A percentile compares a stretch with the other conserved stretches of the same genome.
Conservation (phyloP, 2,888 invertebrate species). For the Aplocera efformata region DNA sequence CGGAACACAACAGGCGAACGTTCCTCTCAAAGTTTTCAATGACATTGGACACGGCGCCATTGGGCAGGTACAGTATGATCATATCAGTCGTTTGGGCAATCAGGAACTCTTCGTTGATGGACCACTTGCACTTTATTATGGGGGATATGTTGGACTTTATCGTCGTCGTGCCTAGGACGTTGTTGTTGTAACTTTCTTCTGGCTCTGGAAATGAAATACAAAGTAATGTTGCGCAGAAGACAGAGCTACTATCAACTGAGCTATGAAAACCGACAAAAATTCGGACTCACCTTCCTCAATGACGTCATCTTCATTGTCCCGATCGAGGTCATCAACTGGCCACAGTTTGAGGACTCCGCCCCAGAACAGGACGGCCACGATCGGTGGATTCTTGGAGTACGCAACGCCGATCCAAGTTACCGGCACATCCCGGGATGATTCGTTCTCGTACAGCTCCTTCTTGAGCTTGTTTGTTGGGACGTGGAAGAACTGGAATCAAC, state of each 20-base stretch:
- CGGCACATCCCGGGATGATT: conserved; percentile 36
- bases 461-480: conserved; percentile 76
- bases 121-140: conserved; percentile 64
- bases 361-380: conserved; percentile 80
- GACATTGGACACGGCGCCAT: conserved; percentile 44
- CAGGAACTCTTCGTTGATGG: conserved; percentile 53
- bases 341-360: conserved; percentile 82
- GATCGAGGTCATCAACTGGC: conserved; percentile 68
- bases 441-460: conserved; percentile 69
- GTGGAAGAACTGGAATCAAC: conserved; percentile 79
- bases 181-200: conserved; percentile 59
- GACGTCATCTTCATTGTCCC: conserved; percentile 43
- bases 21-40: conserved; percentile 55
- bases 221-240: no score
- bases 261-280: no score
- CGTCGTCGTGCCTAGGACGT: conserved; percentile 47
- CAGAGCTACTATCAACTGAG: no score
- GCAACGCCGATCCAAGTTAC: conserved; percentile 74
- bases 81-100: conserved; percentile 61
- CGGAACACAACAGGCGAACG: conserved; percentile 49
- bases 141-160: conserved; percentile 52
- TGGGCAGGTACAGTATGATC: conserved; percentile 56
- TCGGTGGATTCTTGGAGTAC: conserved; percentile 67
- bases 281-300: conserved; percentile 71
- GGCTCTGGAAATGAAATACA: conserved; percentile 44